Evolutionary conservation across 2,888 invertebrate species (phyloP).

Genomic region (Cantharis lateralis): DNA sequence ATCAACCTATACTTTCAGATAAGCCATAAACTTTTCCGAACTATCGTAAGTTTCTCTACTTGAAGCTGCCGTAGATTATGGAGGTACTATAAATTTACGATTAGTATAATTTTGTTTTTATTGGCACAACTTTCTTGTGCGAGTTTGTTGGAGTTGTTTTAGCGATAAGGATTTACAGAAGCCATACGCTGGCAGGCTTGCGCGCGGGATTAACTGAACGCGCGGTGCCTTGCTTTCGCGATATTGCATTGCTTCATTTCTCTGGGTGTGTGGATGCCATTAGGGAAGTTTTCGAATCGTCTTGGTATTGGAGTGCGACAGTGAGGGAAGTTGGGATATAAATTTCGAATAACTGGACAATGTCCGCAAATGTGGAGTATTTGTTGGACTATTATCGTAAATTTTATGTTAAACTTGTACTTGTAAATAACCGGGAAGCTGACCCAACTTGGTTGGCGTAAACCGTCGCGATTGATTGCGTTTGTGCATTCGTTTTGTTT

Average conservation of each 20-base stretch:
- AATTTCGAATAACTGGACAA: constrained; percentile 12
- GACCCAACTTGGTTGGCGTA: constrained; percentile 19
- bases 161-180: not conserved
- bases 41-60: not conserved
- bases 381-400: constrained; percentile 30
- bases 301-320: not conserved
- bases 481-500: constrained; percentile 22
- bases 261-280: not conserved
- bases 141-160: not conserved
- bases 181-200: not conserved
- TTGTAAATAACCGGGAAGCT: constrained; percentile 25
- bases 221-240: not conserved
- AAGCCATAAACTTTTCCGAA: not conserved
- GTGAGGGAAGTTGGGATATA: constrained; percentile 18
- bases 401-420: constrained; percentile 22
- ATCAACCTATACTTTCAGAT: not conserved
- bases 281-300: not conserved
- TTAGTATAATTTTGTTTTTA: not conserved
- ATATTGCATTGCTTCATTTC: too few relatives aligned
- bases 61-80: not conserved
- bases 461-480: constrained; percentile 25
- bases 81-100: not conserved
- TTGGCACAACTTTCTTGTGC: not conserved
- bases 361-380: constrained; percentile 25
- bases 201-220: not conserved